Evolutionary conservation across 2,797 vertebrate genomes (phyloP).

Genomic region (Micromesistius poutassou): DNA sequence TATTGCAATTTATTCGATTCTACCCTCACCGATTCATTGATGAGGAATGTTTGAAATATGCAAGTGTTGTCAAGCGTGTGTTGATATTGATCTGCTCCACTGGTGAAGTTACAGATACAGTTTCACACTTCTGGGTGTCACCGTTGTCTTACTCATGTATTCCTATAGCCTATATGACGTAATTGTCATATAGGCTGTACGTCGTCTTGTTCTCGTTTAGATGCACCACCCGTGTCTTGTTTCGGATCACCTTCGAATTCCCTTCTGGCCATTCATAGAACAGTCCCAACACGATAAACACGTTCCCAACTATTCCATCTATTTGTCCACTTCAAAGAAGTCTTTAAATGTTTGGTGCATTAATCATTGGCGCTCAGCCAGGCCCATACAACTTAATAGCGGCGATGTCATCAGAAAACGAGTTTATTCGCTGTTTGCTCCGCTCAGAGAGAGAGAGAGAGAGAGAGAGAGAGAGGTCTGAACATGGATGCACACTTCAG

Average conservation of each 20-base stretch:
- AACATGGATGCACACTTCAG: conserved; percentile 73
- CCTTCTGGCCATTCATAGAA: not conserved
- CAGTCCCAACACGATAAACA: not conserved
- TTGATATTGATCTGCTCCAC: not conserved
- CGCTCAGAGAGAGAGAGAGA: not conserved
- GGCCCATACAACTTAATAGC: not conserved
- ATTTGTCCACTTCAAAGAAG: conserved; percentile 5
- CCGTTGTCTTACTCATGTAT: not conserved
- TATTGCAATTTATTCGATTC: not conserved
- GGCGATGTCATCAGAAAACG: no score
- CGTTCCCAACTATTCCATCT: not conserved
- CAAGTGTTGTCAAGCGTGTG: not conserved
- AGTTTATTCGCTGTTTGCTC: not conserved
- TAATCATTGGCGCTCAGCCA: not conserved
- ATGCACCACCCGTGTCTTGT: not conserved
- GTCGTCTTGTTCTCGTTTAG: no score
- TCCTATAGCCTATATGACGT: no score
- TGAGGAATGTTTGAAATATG: not conserved
- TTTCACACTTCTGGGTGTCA: not conserved
- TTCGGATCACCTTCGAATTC: not conserved
- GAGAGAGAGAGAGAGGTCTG: not conserved
- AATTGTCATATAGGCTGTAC: no score
- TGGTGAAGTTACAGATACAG: no score
- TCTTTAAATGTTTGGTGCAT: conserved; percentile 11
- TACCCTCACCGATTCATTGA: not conserved